Conservation (phyloP, 2,797 vertebrate genomes). For the Myotis daubentonii region DNA sequence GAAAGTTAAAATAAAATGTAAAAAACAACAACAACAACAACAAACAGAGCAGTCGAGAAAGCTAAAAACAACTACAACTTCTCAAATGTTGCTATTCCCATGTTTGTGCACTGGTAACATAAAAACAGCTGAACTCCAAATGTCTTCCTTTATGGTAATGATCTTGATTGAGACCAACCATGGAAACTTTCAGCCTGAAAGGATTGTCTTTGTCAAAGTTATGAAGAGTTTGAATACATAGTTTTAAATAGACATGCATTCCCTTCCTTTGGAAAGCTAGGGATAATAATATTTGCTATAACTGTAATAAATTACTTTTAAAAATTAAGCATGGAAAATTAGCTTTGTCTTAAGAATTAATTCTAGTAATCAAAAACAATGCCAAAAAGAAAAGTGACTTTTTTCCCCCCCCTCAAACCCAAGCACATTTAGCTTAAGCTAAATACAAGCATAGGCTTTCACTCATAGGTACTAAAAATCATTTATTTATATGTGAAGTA, state of each 20-base stretch:
- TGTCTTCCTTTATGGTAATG: slow-evolving; percentile 72
- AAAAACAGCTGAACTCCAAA: slow-evolving; percentile 64
- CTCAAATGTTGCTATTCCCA: neutral
- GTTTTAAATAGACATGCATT: slow-evolving; percentile 8
- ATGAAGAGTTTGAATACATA: slow-evolving; percentile 54
- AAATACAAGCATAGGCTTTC: slow-evolving; percentile 78
- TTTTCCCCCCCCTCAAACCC: slow-evolving; percentile 66
- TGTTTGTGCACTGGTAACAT: slow-evolving; percentile 70
- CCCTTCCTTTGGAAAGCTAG: neutral
- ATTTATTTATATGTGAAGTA: slow-evolving; percentile 77
- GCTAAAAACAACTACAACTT: neutral
- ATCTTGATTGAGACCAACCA: slow-evolving; percentile 71
- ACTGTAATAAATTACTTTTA: slow-evolving; percentile 36
- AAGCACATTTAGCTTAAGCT: slow-evolving; percentile 75
- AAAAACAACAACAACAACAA: neutral
- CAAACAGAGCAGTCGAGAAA: neutral
- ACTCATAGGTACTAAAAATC: slow-evolving; percentile 78
- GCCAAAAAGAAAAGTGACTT: slow-evolving; percentile 74
- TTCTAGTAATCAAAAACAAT: slow-evolving; percentile 69
- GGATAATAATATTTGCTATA: neutral
- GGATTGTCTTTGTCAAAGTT: slow-evolving; percentile 77
- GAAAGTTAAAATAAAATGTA: neutral
- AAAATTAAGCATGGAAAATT: slow-evolving; percentile 70
- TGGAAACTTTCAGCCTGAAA: slow-evolving; percentile 73
- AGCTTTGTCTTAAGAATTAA: slow-evolving; percentile 77